Evolutionary conservation across 1,140 invertebrate genomes (phyloP), one percentile per base, ranked within the genome.

Genomic region (Apolygus lucorum): DNA sequence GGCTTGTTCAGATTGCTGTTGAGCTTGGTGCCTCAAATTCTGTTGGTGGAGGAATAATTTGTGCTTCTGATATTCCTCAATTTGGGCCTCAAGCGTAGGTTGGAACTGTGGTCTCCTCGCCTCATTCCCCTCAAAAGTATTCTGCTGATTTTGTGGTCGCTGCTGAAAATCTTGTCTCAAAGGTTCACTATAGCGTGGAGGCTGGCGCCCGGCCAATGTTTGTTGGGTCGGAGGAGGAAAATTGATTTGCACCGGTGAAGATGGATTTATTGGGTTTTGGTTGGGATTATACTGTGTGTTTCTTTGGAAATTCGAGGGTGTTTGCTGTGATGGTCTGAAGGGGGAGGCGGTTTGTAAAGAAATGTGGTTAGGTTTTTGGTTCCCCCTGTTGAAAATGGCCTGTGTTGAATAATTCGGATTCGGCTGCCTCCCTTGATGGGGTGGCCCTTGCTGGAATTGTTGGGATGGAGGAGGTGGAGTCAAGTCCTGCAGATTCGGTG

Each of bases 221-320:
- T 81, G 78, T 70, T 81, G 80, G 68, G 80, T 77, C 29, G 68
- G 63, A 14, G 75, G 73, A 17, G 79, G 69, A 75, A 78, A 76
- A 27, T 79, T 77, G 52, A 79, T 77, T 69, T 83, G 81, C 71
- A 80, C 82, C 72, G 83, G 82, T n/a, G n/a, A n/a, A n/a, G n/a
- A n/a, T 17, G 4, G 34, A 17, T 42, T 42, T 4, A 42, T 17
- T 8, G 34, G 17, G 17, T 42, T 42, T 42, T 42, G 34, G 17
- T 42, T 42, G 17, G 34, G 34, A 42, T 42, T 67, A 52, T 26
- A 54, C n/a, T 25, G 66, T 54, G 14, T 54, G 28, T 13, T 52
- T 26, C 59, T 28, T 42, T 77, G 77, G 66, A 74, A 74, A 62
- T 77, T 75, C 70, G 75, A 42, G 65, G 72, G 69, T 72, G 75